phyloP scores from a whole-genome alignment of 1,140 invertebrate species.

The Saxidomus purpurata region DNA sequence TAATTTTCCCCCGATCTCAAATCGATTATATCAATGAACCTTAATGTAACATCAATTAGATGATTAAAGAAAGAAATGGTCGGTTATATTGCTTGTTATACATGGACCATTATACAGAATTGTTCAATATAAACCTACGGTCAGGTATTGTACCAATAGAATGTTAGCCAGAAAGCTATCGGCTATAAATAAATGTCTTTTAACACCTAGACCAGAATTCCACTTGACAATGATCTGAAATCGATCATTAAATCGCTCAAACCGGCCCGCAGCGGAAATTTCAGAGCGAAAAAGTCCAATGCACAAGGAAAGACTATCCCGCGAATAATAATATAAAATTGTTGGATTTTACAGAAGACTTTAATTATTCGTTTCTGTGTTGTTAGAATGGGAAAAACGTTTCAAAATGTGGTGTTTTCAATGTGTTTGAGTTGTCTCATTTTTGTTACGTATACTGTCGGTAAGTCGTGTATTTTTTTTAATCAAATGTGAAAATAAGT shows the following conservation, averaged over 20 bases:
- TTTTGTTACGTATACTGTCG: not conserved
- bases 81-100: not conserved
- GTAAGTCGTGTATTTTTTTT: not conserved
- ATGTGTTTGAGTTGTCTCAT: not conserved
- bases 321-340: not conserved
- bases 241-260: conserved; percentile 4
- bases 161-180: conserved; percentile 9
- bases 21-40: not conserved
- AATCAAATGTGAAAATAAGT: no score
- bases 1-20: not conserved
- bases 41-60: not conserved
- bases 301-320: not conserved
- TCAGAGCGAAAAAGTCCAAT: not conserved
- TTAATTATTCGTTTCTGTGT: not conserved
- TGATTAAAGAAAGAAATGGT: not conserved
- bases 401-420: not conserved
- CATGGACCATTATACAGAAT: not conserved
- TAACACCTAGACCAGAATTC: conserved; percentile 29
- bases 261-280: not conserved
- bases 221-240: conserved; percentile 25
- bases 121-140: not conserved
- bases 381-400: not conserved
- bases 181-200: conserved; percentile 47
- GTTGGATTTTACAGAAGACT: not conserved
- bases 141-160: not conserved